These are phyloP conservation scores for Argopecten irradians DNA, from an alignment of 1,140 invertebrate genomes.

Conservation along the genomic window DNA sequence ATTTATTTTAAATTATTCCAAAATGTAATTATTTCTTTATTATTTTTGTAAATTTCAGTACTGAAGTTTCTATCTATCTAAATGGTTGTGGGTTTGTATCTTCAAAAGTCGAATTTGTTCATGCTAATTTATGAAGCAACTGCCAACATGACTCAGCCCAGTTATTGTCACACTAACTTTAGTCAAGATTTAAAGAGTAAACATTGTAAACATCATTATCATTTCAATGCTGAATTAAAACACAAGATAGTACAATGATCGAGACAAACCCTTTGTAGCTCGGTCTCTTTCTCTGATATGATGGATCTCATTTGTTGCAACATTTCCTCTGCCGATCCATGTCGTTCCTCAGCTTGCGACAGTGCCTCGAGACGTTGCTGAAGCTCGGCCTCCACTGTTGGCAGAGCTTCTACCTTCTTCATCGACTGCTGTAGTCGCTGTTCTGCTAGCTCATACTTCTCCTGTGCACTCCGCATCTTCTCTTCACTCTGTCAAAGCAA, in stretches of 20 bases:
- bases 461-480: conserved; percentile 95
- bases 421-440: conserved; percentile 85
- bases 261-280: conserved; percentile 82
- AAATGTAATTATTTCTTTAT: too few species aligned
- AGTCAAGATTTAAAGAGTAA: too few species aligned
- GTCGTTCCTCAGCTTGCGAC: conserved; percentile 96
- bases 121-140: too few species aligned
- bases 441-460: conserved; percentile 94
- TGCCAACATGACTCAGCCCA: too few species aligned
- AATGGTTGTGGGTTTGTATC: too few species aligned
- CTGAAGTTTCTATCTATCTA: too few species aligned
- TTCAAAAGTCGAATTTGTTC: too few species aligned
- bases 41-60: too few species aligned
- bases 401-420: conserved; percentile 85
- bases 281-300: conserved; percentile 96
- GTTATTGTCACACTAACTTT: too few species aligned
- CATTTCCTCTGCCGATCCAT: conserved; percentile 97
- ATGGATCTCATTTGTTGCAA: conserved; percentile 94
- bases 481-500: conserved; percentile 82
- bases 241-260: neutral
- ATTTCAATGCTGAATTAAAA: too few species aligned
- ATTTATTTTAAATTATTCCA: too few species aligned
- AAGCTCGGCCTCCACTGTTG: conserved; percentile 97
- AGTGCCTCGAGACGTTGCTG: conserved; percentile 97
- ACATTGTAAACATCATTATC: too few species aligned